A percentile compares a stretch with the other conserved stretches of the same genome.
These are phyloP conservation scores for Lophura nycthemera DNA, from an alignment of 2,113 vertebrate genomes.

Conservation along the genomic window DNA sequence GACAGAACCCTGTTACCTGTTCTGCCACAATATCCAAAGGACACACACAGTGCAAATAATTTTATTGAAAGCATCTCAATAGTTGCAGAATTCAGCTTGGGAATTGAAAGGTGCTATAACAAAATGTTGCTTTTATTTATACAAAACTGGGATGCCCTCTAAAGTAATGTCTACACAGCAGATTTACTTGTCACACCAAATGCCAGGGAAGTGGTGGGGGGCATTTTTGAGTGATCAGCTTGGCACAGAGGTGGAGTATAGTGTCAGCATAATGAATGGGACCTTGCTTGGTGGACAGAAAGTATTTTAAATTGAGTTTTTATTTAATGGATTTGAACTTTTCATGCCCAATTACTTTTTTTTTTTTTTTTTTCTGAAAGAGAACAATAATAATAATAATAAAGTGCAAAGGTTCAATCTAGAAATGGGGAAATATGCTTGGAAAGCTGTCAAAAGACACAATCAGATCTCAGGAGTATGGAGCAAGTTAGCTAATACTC, in stretches of 20 bases:
- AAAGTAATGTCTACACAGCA: conserved; percentile 52
- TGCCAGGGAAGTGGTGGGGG: conserved; percentile 67
- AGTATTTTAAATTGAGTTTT: conserved; percentile 73
- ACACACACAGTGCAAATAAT: not conserved
- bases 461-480: conserved; percentile 41
- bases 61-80: not conserved
- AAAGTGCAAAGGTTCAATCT: conserved; percentile 69
- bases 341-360: conserved; percentile 68
- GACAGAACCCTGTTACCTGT: not conserved
- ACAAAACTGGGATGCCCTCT: conserved; percentile 34
- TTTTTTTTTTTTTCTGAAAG: conserved; percentile 11
- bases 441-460: conserved; percentile 63
- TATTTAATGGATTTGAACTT: conserved; percentile 76
- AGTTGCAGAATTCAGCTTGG: not conserved
- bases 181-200: conserved; percentile 68
- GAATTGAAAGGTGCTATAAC: conserved; percentile 34
- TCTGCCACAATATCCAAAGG: not conserved
- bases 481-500: conserved; percentile 59
- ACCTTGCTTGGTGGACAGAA: conserved; percentile 56
- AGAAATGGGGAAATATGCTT: conserved; percentile 57
- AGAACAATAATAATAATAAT: conserved; percentile 72
- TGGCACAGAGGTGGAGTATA: conserved; percentile 68
- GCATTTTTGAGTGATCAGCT: conserved; percentile 69
- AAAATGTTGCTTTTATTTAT: not conserved
- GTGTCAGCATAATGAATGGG: conserved; percentile 71